These are phyloP conservation scores for Nysson spinosus DNA, from an alignment of 2,888 invertebrate species.

Conservation along the genomic window DNA sequence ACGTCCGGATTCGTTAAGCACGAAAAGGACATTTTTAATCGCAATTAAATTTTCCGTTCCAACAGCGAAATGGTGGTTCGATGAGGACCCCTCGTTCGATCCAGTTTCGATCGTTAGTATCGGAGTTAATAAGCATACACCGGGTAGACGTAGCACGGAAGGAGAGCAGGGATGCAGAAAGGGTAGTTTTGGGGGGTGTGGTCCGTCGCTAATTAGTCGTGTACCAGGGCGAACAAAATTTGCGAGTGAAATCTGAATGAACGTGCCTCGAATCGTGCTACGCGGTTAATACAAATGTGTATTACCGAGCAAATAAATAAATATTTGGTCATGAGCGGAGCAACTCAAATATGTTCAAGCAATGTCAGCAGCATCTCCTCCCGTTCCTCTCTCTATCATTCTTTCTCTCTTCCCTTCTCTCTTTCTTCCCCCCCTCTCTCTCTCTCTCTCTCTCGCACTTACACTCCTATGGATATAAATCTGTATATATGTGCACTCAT, in stretches of 20 bases:
- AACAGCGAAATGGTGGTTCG: no score
- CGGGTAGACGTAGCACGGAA: neutral
- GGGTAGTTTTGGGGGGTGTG: no score
- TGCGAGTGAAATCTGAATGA: constrained; percentile 61
- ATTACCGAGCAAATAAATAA: constrained; percentile 74
- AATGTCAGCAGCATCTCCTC: constrained; percentile 68
- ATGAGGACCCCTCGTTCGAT: no score
- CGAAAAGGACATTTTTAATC: no score
- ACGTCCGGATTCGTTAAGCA: no score
- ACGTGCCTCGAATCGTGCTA: constrained; percentile 61
- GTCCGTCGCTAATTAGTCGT: constrained; percentile 57
- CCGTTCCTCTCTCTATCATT: constrained; percentile 51
- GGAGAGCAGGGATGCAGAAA: neutral
- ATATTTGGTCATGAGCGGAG: constrained; percentile 74
- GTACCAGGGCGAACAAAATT: constrained; percentile 54
- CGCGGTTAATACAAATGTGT: constrained; percentile 66
- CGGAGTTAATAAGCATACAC: constrained; percentile 26
- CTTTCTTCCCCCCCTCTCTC: constrained; percentile 33
- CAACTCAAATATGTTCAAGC: constrained; percentile 73
- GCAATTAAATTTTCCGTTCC: no score
- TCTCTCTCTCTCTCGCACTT: constrained; percentile 8
- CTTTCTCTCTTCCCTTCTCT: constrained; percentile 35
- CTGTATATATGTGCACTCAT: neutral
- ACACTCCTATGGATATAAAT: constrained; percentile 13
- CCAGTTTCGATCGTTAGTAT: neutral